Conservation (phyloP, 2,888 invertebrate genomes). For the Drosophila eohydei region DNA sequence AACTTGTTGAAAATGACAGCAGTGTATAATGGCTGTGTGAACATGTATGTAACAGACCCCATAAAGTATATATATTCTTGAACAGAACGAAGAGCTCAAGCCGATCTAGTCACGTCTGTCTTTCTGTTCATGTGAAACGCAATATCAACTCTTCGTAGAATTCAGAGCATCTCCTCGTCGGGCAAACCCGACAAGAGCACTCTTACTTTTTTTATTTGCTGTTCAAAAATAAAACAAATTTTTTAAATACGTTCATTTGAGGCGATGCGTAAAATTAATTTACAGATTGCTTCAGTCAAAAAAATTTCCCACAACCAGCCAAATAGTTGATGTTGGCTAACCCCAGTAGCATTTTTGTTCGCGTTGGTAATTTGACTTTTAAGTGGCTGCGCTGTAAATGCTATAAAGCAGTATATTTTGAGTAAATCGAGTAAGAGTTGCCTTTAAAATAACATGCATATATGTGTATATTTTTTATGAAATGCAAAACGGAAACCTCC, state of each 20-base stretch:
- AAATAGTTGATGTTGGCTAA: constrained; percentile 1
- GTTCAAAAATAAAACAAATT: not conserved
- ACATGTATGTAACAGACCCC: too few relatives aligned
- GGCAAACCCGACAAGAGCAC: too few relatives aligned
- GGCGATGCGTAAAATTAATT: constrained; percentile 56
- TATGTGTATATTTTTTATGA: constrained; percentile 11
- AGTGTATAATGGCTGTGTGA: too few relatives aligned
- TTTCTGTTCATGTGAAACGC: too few relatives aligned
- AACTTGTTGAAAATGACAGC: too few relatives aligned
- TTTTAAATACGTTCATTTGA: constrained; percentile 24
- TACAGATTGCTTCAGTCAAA: constrained; percentile 14
- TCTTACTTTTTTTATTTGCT: not conserved
- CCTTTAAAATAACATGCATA: not conserved
- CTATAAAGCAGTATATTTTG: constrained; percentile 1
- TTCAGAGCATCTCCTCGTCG: too few relatives aligned
- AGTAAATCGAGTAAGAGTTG: not conserved
- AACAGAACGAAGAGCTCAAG: too few relatives aligned
- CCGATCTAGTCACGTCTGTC: too few relatives aligned
- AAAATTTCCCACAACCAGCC: not conserved
- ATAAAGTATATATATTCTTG: too few relatives aligned
- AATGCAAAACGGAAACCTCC: constrained; percentile 43
- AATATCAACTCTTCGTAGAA: too few relatives aligned
- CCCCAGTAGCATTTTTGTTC: constrained; percentile 1
- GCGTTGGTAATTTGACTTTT: constrained; percentile 5
- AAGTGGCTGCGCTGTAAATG: constrained; percentile 2